Base-by-base conservation (phyloP, 2,888 invertebrate genomes). In the Dendrolimus pini region DNA sequence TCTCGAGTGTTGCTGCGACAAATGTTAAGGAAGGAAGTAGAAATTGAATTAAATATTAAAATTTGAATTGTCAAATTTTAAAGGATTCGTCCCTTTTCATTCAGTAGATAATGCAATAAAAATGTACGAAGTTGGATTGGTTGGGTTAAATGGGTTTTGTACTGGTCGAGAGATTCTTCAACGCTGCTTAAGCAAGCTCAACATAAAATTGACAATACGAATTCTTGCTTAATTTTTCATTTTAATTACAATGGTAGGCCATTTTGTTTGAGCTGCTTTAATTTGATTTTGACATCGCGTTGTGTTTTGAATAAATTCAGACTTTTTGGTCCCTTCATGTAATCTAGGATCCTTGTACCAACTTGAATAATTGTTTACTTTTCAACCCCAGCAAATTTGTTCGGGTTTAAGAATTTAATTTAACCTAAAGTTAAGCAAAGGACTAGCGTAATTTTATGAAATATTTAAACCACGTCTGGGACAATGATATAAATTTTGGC, bases 91-190 rank as follows among this genome's bases (percentile, higher is more conserved):
- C 30, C 3, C 30, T 30, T 30, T 30, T 30, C 6, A 30, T 30
- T 30, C 30, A 30, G 30, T 60, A 74, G 72, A 75, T 75, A 78
- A 79, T 69, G 65, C 71, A 77, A 77, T 78, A 74, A 75, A 79
- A 76, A 70, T 77, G 76, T 59, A 55, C 57, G 60, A 68, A 68
- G 62, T 61, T 71, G 57, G 53, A 57, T 60, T 58, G 60, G n/a
- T n/a, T n/a, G n/a, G n/a, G n/a, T 63, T 64, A 60, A 57, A 55
- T 47, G 66, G 69, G 67, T 68, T 66, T 63, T 59, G 62, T 65
- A 61, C 61, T 60, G 54, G 58, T 61, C 55, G 63, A 67, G 67
- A 66, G 67, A 74, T 77, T 76, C 65, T 68, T 78, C 74, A 76
- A 68, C 65, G 64, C 67, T 68, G 62, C 59, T 65, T 65, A 65